Conservation (phyloP, 2,797 vertebrate species). For the Pseudochirops cupreus region DNA sequence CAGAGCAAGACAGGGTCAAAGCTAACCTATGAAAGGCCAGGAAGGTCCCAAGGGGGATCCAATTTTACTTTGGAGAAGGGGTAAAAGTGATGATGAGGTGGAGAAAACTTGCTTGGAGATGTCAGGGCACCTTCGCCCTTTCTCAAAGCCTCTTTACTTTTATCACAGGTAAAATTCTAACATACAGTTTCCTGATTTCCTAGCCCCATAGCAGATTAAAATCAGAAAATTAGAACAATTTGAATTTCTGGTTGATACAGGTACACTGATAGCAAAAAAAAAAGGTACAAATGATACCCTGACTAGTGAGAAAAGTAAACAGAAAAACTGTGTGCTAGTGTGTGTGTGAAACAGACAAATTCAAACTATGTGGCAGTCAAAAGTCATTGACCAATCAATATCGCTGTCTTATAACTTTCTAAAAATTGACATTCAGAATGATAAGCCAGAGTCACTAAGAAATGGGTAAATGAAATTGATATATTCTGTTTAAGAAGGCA, state of each 20-base stretch:
- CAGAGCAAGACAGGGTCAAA: background rate
- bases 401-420: background rate
- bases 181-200: background rate
- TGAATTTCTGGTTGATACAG: no score
- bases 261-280: background rate
- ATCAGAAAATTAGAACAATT: accelerated
- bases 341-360: background rate
- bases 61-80: background rate
- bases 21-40: background rate
- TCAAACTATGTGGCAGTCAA: background rate
- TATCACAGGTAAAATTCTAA: background rate
- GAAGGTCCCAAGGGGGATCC: background rate
- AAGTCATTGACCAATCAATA: background rate
- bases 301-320: background rate
- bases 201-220: no score
- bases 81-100: background rate
- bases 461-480: background rate
- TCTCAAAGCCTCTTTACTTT: background rate
- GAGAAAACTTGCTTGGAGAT: background rate
- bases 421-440: background rate
- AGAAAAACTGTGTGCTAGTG: background rate
- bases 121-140: background rate
- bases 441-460: background rate
- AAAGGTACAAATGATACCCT: background rate
- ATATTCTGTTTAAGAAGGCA: background rate